Base-by-base conservation (phyloP, 2,113 vertebrate genomes). In the Lepisosteus osseus region DNA sequence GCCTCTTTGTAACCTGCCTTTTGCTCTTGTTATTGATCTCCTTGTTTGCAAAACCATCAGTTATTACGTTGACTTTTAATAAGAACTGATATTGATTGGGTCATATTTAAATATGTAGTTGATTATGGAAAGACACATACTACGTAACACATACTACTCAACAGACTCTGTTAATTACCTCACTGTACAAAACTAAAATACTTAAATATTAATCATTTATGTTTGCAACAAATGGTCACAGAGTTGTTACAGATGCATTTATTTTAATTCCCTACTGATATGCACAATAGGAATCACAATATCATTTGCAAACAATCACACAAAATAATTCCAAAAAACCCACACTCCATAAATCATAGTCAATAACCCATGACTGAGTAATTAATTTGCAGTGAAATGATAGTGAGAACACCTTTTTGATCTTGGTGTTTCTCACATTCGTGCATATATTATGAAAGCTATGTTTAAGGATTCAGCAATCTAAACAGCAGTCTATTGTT, bases 321-420 rank as follows among this genome's bases (percentile, higher is more conserved):
- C 76, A 81, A 84, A 79, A 84, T 83, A 84, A 89, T 86, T 78
- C 81, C 71, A 77, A 77, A 72, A 81, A 81, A 51, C 72, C 77
- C 86, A 82, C 81, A 80, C 83, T 71, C 76, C 84, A 87, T 88
- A 87, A 88, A 87, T 91, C 86, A 87, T 59, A 72, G 76, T 73
- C 76, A 73, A 79, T 65, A 80, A 87, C 78, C 75, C 72, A 83
- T 81, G 77, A 80, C 59, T 70, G 79, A 73, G 15, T 54, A 75
- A 84, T 81, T 84, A 69, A 79, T 83, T 81, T 82, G 76, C 6
- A n/a, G 67, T 44, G 61, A 67, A 72, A 66, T 61, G 62, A 69
- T 54, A 71, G 17, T 15, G 62, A 64, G 7, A 29, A n/a, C n/a
- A 59, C 56, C 56, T 59, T 59, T n/a, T 59, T 14, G n/a, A n/a